A percentile compares a stretch with the other conserved stretches of the same genome.
phyloP scores from a whole-genome alignment of 2,113 vertebrate genomes.

The Danionella cerebrum region DNA sequence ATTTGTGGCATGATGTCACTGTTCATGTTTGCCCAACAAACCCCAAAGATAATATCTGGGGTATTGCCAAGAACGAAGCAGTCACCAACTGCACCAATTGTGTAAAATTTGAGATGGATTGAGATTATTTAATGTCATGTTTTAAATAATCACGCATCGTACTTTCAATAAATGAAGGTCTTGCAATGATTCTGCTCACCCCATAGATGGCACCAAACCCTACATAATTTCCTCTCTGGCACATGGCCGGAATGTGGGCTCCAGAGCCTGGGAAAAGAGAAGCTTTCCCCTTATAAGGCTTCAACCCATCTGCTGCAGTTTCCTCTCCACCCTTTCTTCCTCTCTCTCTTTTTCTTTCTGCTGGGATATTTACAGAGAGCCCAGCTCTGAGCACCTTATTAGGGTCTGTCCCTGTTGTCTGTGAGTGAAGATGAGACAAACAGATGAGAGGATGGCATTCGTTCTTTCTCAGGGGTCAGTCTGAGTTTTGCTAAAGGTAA shows the following conservation, averaged over 20 bases:
- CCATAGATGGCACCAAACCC: constrained; percentile 56
- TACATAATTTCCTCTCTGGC: constrained; percentile 44
- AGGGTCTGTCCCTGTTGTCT: constrained; percentile 65
- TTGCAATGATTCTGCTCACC: not conserved
- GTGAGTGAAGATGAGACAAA: constrained; percentile 51
- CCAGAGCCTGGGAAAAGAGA: constrained; percentile 72
- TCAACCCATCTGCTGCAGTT: constrained; percentile 69
- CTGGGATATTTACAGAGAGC: constrained; percentile 69
- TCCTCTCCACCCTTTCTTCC: constrained; percentile 51
- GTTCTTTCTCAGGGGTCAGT: constrained; percentile 36
- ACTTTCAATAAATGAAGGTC: not conserved
- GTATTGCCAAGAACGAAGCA: too few relatives aligned
- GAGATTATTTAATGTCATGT: too few relatives aligned
- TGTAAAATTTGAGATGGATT: too few relatives aligned
- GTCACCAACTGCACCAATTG: too few relatives aligned
- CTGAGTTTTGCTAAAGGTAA: not conserved
- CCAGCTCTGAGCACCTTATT: constrained; percentile 67
- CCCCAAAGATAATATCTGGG: too few relatives aligned
- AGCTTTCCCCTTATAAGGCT: constrained; percentile 73
- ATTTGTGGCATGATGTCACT: too few relatives aligned
- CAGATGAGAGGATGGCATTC: constrained; percentile 48
- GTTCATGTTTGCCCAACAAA: too few relatives aligned
- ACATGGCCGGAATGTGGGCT: constrained; percentile 52
- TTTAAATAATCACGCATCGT: too few relatives aligned
- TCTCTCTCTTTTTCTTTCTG: constrained; percentile 63